A percentile compares a stretch with the other conserved stretches of the same genome.
Conservation (phyloP, 1,140 invertebrate species). For the Drosophila nigromelanica region DNA sequence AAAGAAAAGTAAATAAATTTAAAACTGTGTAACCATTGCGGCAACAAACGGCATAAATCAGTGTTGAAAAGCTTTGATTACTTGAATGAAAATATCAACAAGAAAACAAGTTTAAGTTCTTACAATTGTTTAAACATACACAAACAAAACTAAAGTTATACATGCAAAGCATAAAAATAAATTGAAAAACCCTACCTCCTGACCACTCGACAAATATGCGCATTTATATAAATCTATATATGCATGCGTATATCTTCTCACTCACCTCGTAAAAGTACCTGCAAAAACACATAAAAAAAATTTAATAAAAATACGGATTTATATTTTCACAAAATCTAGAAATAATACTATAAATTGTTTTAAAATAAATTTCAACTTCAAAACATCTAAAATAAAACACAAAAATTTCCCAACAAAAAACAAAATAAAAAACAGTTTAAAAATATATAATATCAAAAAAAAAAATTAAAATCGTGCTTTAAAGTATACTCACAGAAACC, state of each 20-base stretch:
- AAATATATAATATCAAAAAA: constrained; percentile 19
- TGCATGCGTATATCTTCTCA: constrained; percentile 52
- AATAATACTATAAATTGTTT: neutral
- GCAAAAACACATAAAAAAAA: constrained; percentile 45
- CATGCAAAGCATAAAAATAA: constrained; percentile 11
- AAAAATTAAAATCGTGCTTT: neutral
- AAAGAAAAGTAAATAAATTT: constrained; percentile 14
- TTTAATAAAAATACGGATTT: constrained; percentile 12
- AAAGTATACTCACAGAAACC: constrained; percentile 10
- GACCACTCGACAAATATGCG: constrained; percentile 25
- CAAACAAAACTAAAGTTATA: constrained; percentile 41
- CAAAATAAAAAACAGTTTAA: neutral
- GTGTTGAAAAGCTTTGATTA: constrained; percentile 14
- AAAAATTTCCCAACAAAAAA: no score
- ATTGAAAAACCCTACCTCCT: constrained; percentile 36
- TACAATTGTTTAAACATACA: constrained; percentile 38
- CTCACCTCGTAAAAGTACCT: constrained; percentile 78
- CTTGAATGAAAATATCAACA: constrained; percentile 11
- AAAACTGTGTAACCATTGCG: neutral
- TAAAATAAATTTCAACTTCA: no score
- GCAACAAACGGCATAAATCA: neutral
- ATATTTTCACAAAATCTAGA: constrained; percentile 6
- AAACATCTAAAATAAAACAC: no score
- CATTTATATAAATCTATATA: constrained; percentile 41
- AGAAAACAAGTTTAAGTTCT: constrained; percentile 10